A percentile compares a stretch with the other conserved stretches of the same genome.
Evolutionary conservation across 2,888 invertebrate species (phyloP).

Genomic region (Adelognathus sp.): DNA sequence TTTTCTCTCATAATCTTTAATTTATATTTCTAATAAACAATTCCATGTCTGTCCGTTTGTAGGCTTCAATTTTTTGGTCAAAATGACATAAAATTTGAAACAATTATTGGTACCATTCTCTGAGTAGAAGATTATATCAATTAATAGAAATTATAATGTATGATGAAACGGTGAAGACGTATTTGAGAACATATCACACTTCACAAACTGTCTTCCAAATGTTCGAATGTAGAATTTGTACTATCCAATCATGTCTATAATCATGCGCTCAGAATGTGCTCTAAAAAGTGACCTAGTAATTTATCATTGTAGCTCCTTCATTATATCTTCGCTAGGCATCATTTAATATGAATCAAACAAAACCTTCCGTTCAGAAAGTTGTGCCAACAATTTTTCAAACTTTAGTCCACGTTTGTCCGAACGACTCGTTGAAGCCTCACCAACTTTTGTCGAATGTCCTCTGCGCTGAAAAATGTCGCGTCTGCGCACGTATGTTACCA

Average conservation of each 20-base stretch:
- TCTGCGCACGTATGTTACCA: conserved; percentile 69
- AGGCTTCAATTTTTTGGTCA: background rate
- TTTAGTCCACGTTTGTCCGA: background rate
- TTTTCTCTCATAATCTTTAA: conserved; percentile 50
- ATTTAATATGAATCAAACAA: background rate
- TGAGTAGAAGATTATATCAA: background rate
- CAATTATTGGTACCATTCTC: background rate
- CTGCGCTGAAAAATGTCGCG: conserved; percentile 52
- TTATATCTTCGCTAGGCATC: background rate
- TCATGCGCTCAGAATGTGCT: no score
- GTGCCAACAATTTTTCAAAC: background rate
- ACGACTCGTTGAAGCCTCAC: background rate
- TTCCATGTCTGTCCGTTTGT: conserved; percentile 54
- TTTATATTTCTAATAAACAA: conserved; percentile 22
- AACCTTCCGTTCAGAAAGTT: background rate
- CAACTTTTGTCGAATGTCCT: conserved; percentile 52
- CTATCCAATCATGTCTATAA: no score
- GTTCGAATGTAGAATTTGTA: no score
- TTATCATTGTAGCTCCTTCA: background rate
- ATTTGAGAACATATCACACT: no score
- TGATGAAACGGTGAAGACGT: background rate
- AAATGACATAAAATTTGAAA: background rate
- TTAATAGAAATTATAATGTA: background rate
- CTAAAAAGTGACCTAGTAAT: background rate
- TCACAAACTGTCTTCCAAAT: background rate